These are phyloP conservation scores for Anas platyrhynchos DNA, from an alignment of 2,113 vertebrate genomes.

Conservation along the genomic window DNA sequence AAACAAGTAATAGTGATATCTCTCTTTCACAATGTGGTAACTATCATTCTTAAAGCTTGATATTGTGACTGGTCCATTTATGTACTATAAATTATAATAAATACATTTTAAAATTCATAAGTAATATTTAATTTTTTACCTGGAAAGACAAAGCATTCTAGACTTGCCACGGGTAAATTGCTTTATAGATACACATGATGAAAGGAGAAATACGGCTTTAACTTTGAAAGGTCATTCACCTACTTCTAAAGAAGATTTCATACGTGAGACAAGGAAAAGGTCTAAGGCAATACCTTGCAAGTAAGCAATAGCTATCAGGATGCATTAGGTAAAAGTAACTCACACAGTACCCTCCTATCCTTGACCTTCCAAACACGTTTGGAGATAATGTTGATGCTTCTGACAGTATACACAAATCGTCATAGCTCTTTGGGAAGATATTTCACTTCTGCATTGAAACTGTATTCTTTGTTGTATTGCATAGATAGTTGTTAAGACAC, in stretches of 20 bases:
- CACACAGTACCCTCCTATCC: not conserved
- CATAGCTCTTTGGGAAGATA: not conserved
- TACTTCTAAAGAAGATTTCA: not conserved
- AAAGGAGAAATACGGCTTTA: not conserved
- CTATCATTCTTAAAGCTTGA: not conserved
- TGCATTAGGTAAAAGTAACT: constrained; percentile 22
- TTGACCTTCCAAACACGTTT: constrained; percentile 30
- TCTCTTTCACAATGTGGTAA: not conserved
- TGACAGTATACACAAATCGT: constrained; percentile 34
- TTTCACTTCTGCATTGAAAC: not conserved
- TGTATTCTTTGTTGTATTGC: not conserved
- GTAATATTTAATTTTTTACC: not conserved
- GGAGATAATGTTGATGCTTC: not conserved
- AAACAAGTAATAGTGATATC: not conserved
- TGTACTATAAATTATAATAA: not conserved
- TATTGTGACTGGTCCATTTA: not conserved
- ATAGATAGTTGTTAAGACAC: not conserved
- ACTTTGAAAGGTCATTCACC: not conserved
- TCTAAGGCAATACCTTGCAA: not conserved
- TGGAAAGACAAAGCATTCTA: not conserved
- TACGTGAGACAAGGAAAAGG: not conserved
- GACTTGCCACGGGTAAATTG: not conserved
- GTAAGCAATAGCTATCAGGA: not conserved
- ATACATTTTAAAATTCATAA: not conserved
- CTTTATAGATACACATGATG: not conserved